These are phyloP conservation scores for Notospermus geniculatus DNA, from an alignment of 1,140 invertebrate genomes.

Conservation along the genomic window DNA sequence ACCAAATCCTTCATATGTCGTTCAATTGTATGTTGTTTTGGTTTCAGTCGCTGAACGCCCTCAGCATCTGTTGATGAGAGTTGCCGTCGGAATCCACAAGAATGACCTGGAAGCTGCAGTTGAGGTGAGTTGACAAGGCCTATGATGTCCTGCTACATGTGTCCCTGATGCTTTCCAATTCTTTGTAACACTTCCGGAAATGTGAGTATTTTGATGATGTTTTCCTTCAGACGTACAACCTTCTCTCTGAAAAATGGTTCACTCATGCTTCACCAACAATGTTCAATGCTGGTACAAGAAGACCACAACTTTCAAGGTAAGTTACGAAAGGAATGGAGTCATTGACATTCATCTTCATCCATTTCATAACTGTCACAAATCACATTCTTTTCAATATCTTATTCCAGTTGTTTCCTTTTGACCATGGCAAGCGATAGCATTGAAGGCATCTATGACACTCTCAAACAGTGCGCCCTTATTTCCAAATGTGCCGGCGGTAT, in stretches of 20 bases:
- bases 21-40: background rate
- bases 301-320: slow-evolving; percentile 91
- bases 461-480: slow-evolving; percentile 93
- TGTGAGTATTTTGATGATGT: background rate
- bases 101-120: slow-evolving; percentile 91
- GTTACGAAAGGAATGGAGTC: slow-evolving; percentile 25
- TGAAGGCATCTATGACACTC: slow-evolving; percentile 90
- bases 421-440: slow-evolving; percentile 96
- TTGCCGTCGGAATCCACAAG: slow-evolving; percentile 93
- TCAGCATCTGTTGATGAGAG: slow-evolving; percentile 98
- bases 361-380: too few species aligned
- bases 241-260: slow-evolving; percentile 93
- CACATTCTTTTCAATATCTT: slow-evolving; percentile 18
- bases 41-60: slow-evolving; percentile 82
- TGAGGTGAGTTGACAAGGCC: slow-evolving; percentile 62
- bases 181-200: background rate
- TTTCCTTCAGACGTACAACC: slow-evolving; percentile 78
- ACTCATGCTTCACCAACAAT: slow-evolving; percentile 97
- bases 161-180: background rate
- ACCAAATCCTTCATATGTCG: too few species aligned
- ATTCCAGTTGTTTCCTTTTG: slow-evolving; percentile 83
- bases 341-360: too few species aligned
- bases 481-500: slow-evolving; percentile 98
- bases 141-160: slow-evolving; percentile 2
- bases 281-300: slow-evolving; percentile 89